Base-by-base conservation (phyloP, 2,888 invertebrate species). In the Cheilosia urbana region DNA sequence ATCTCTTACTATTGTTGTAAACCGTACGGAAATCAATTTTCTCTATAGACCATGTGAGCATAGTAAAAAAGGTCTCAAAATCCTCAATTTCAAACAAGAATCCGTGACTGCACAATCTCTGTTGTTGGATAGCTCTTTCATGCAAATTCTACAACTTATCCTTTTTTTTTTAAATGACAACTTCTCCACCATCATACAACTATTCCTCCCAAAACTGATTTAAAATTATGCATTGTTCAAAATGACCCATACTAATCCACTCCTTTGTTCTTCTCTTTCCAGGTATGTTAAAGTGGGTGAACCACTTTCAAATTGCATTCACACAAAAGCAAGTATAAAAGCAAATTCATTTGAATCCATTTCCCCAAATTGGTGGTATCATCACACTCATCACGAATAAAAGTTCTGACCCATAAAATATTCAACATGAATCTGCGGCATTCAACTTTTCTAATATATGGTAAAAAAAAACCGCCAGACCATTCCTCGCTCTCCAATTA, bases 401-500 rank as follows among this genome's bases (percentile, higher is more conserved):
- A 37, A 37, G 37, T 37, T 37, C 2, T 66, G 53, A 72, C 60
- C 79, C 37, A 37, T 53, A 66, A 72, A 72, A 37, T 49, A 49
- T 51, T 49, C 42, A 21, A 57, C 47, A 49, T 21, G n/a, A 68
- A 55, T 15, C 55, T 55, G n/a, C 62, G 51, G 51, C 15, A 55
- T 34, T 19, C 62, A 69, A 63, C 21, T 63, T 40, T 63, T 34
- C 37, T 75, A 81, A 75, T 55, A 51, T 51, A 30, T 30, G 30
- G 17, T 30, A 58, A 77, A 45, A 34, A 60, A 47, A 19, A 47
- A 4, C 5, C n/a, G 17, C n/a, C 40, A 55, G 15, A 57, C 58
- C 57, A 24, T 21, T 58, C 60, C 37, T 73, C 53, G 11, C 68
- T 73, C 53, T 15, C 68, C 57, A 63, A 63, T 63, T 81, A 69